A percentile compares a stretch with the other conserved stretches of the same genome.
Conservation (phyloP, 2,113 vertebrate genomes). For the Phyllopteryx taeniolatus region DNA sequence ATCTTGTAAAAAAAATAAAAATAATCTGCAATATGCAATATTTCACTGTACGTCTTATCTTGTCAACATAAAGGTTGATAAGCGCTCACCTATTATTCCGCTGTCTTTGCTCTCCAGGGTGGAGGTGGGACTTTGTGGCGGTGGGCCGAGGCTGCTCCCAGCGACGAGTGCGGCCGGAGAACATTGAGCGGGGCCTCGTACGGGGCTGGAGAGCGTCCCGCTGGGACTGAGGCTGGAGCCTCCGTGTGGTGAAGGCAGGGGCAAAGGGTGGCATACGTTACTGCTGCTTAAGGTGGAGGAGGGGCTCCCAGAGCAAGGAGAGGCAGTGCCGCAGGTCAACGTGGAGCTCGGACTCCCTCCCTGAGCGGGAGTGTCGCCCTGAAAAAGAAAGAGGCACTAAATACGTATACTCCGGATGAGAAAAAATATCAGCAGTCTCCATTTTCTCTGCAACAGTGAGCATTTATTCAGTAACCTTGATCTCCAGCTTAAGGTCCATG, state of each 20-base stretch:
- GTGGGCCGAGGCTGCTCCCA: slow-evolving; percentile 79
- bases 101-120: slow-evolving; percentile 98
- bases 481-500: too few species aligned
- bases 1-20: too few species aligned
- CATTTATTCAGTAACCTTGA: neutral
- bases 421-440: slow-evolving; percentile 15
- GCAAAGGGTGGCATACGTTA: slow-evolving; percentile 44
- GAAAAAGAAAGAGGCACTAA: slow-evolving; percentile 3
- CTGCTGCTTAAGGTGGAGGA: slow-evolving; percentile 62
- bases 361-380: slow-evolving; percentile 80
- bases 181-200: slow-evolving; percentile 78
- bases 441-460: slow-evolving; percentile 26
- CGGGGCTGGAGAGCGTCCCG: slow-evolving; percentile 87
- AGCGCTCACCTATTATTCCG: slow-evolving; percentile 90
- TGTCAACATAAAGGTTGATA: neutral
- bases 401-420: neutral
- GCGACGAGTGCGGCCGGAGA: slow-evolving; percentile 78
- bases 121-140: slow-evolving; percentile 90
- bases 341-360: slow-evolving; percentile 94
- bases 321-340: slow-evolving; percentile 85
- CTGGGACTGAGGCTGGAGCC: slow-evolving; percentile 75
- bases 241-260: slow-evolving; percentile 42
- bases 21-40: too few species aligned
- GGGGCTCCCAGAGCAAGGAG: slow-evolving; percentile 72
- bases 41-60: too few species aligned